Conservation (phyloP, 2,797 vertebrate species). For the Coluber constrictor region DNA sequence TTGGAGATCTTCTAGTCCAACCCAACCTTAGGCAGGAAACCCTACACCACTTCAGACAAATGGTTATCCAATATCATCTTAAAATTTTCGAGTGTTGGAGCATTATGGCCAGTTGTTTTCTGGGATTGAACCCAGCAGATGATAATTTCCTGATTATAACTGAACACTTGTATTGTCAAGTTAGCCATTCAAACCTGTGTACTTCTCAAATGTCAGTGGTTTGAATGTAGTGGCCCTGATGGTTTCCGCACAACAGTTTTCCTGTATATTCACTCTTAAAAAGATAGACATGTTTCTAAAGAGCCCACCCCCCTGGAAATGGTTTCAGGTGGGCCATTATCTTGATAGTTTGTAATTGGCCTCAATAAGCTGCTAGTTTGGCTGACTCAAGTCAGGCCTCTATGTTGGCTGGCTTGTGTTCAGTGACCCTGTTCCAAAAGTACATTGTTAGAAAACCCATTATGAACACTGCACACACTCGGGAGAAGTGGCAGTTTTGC, state of each 20-base stretch:
- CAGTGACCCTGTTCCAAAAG: conserved; percentile 77
- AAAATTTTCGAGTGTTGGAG: too few relatives aligned
- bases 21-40: too few relatives aligned
- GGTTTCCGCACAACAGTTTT: conserved; percentile 2
- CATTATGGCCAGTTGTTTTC: too few relatives aligned
- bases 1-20: too few relatives aligned
- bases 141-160: not conserved
- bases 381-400: conserved; percentile 74
- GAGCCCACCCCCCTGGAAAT: conserved; percentile 76
- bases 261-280: conserved; percentile 66
- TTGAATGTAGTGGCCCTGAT: not conserved
- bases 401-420: conserved; percentile 68
- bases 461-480: conserved; percentile 82
- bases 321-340: conserved; percentile 75
- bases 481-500: conserved; percentile 79
- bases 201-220: not conserved
- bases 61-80: too few relatives aligned
- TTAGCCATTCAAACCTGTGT: not conserved
- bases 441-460: conserved; percentile 82
- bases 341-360: conserved; percentile 81
- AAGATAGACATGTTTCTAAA: conserved; percentile 73
- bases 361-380: conserved; percentile 79
- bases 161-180: not conserved
- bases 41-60: too few relatives aligned
- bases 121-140: not conserved